Percentiles rank a stretch among this genome's conserved stretches.
Conservation (phyloP, 2,888 invertebrate genomes). For the Isotomurus palustris region DNA sequence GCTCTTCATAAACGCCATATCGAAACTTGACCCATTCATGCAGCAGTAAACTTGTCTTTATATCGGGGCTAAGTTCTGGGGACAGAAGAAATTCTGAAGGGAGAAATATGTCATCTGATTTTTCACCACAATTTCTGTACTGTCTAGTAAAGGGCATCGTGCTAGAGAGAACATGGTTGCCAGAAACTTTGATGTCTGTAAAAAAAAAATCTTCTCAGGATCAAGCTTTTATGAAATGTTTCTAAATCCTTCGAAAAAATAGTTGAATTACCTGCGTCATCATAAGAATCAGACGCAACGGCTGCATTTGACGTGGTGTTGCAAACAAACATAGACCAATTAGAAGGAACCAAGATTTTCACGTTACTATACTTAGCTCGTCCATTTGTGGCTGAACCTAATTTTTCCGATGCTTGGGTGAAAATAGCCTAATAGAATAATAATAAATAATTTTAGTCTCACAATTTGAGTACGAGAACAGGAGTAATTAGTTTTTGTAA, state of each 20-base stretch:
- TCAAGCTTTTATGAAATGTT: not conserved
- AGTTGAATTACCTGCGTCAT: not conserved
- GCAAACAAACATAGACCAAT: not conserved
- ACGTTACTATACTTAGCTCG: not conserved
- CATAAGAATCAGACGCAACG: slow-evolving; percentile 4
- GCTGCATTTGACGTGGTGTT: not conserved
- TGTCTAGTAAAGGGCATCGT: slow-evolving; percentile 58
- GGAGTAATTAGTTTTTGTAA: not conserved
- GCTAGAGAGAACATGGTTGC: slow-evolving; percentile 47
- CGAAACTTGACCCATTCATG: slow-evolving; percentile 64
- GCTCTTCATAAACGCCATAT: slow-evolving; percentile 65
- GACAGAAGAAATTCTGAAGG: slow-evolving; percentile 27
- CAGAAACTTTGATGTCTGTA: slow-evolving; percentile 35
- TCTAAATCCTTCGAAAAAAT: not conserved
- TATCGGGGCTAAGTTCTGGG: not conserved
- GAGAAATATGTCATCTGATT: slow-evolving; percentile 58
- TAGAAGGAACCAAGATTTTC: not conserved
- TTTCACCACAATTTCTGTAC: slow-evolving; percentile 57
- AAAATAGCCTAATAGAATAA: not conserved
- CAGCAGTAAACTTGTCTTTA: slow-evolving; percentile 51
- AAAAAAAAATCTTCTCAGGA: not conserved
- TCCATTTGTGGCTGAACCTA: not conserved
- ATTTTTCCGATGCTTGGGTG: not conserved
- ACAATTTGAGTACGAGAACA: no score
- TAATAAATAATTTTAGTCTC: not conserved